These are phyloP conservation scores for Rhogogaster chlorosoma DNA, from an alignment of 2,888 invertebrate genomes.

Conservation along the genomic window DNA sequence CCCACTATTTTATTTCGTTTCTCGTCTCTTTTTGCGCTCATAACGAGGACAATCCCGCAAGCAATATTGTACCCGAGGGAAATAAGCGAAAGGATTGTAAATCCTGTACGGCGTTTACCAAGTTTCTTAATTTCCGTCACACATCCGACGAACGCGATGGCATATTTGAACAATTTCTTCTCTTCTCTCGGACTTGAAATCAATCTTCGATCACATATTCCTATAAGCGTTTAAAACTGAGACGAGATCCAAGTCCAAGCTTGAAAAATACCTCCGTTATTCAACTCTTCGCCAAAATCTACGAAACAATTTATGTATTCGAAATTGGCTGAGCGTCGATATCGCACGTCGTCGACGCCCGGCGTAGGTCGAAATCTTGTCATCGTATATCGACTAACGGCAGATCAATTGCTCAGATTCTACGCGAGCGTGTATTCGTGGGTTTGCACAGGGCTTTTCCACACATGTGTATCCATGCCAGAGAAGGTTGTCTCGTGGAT, in stretches of 20 bases:
- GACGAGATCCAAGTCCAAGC: not conserved
- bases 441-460: not conserved
- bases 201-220: not conserved
- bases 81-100: conserved; percentile 45
- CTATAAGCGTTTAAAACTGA: no score
- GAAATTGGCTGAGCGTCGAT: not conserved
- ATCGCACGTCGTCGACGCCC: no score
- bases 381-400: not conserved
- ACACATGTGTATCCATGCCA: not conserved
- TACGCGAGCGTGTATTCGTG: not conserved
- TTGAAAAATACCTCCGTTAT: not conserved
- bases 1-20: not conserved
- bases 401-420: conserved; percentile 16
- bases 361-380: not conserved
- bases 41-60: conserved; percentile 18
- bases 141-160: not conserved
- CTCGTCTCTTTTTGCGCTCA: not conserved
- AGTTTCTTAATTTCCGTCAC: conserved; percentile 44
- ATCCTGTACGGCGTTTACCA: conserved; percentile 2
- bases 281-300: not conserved
- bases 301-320: not conserved
- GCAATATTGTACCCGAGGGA: conserved; percentile 29
- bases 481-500: conserved; percentile 29
- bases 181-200: not conserved
- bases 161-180: not conserved